Evolutionary conservation across 2,113 vertebrate species (phyloP).

Genomic region (Leptocoma aspasia): DNA sequence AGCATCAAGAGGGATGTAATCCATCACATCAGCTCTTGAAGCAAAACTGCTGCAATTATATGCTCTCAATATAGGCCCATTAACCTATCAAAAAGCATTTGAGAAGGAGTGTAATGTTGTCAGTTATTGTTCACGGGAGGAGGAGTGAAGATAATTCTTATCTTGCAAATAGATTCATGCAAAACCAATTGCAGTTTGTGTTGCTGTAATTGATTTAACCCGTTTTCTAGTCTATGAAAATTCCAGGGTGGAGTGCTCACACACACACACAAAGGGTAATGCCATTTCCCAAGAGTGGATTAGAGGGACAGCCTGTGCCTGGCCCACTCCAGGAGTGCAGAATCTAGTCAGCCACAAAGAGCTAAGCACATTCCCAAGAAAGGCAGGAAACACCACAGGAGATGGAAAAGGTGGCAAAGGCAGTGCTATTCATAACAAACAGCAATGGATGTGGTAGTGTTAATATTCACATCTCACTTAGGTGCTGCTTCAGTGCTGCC

Average conservation of each 20-base stretch:
- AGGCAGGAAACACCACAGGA: not conserved
- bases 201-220: conserved; percentile 43
- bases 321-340: not conserved
- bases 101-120: conserved; percentile 30
- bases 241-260: not conserved
- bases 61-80: conserved; percentile 25
- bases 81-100: conserved; percentile 61
- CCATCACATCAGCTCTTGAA: conserved; percentile 59
- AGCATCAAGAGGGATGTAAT: conserved; percentile 36
- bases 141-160: conserved; percentile 53
- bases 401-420: not conserved
- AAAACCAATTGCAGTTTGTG: conserved; percentile 36
- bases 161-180: conserved; percentile 22
- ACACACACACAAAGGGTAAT: not conserved
- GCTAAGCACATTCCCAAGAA: not conserved
- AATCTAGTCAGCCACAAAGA: not conserved
- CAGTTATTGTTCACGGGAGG: conserved; percentile 19
- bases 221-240: not conserved
- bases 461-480: not conserved
- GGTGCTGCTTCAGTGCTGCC: not conserved
- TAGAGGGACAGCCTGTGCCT: not conserved
- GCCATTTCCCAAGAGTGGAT: not conserved
- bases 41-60: conserved; percentile 47
- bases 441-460: not conserved
- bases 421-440: not conserved